Evolutionary conservation across 2,888 invertebrate species (phyloP).

Genomic region (Rhagonycha lutea): DNA sequence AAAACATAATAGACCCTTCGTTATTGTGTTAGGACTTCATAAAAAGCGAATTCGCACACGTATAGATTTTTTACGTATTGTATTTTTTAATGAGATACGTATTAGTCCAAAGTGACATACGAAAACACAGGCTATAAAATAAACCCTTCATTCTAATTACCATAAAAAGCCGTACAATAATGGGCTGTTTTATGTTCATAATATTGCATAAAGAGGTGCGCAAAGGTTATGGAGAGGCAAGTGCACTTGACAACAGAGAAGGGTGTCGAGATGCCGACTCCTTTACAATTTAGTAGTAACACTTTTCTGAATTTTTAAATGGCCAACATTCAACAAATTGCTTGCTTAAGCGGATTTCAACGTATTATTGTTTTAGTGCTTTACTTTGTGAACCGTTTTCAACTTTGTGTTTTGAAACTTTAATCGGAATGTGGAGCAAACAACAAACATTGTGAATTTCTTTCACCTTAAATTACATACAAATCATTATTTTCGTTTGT

Average conservation of each 20-base stretch:
- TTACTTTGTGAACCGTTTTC: constrained; percentile 4
- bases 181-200: constrained; percentile 30
- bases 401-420: constrained; percentile 3
- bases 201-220: constrained; percentile 29
- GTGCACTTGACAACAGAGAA: constrained; percentile 35
- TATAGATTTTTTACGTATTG: background rate
- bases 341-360: constrained; percentile 11
- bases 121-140: constrained; percentile 25
- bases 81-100: constrained; percentile 19
- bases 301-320: constrained; percentile 22
- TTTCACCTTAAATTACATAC: background rate
- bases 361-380: constrained; percentile 6
- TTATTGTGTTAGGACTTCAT: constrained; percentile 8
- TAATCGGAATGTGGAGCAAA: constrained; percentile 2
- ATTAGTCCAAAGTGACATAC: constrained; percentile 23
- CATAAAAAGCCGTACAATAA: constrained; percentile 35
- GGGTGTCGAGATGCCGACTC: constrained; percentile 24
- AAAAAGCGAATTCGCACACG: constrained; percentile 12
- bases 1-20: constrained; percentile 18
- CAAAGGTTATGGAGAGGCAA: constrained; percentile 26
- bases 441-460: background rate
- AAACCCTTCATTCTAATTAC: constrained; percentile 33
- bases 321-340: constrained; percentile 18
- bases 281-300: constrained; percentile 26
- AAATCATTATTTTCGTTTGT: background rate